Evolutionary conservation across 2,113 vertebrate species (phyloP), one percentile per base, ranked within the genome.

Genomic region (Boleophthalmus pectinirostris): DNA sequence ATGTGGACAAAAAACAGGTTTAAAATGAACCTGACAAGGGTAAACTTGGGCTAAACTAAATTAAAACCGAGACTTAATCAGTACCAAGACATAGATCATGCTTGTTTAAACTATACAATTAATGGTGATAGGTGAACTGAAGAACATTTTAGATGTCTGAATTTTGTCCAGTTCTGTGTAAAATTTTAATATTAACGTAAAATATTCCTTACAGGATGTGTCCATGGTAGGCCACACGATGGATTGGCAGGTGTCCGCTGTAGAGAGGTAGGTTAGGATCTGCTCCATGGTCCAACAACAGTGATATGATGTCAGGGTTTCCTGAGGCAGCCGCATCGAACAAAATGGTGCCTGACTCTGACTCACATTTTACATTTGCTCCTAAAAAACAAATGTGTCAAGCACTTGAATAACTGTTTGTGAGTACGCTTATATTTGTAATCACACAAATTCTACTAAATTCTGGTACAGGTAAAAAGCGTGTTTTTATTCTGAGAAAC

Each of bases 171-270:
- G 1, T 56, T 56, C 53, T 56, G n/a, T 16, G 47, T 49, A 49
- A 49, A 49, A 11, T 23, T 56, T 20, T 23, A 21, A 54, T 8
- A 9, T 21, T 54, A 54, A 21, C 1, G 1, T 54, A 29, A 33
- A 3, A 21, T 13, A 8, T 49, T 67, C 12, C 96, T 97, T 88
- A 98, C 97, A 97, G 71, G 51, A 96, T 93, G 84, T 99, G 96
- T 54, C 97, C 97, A 69, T 92, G 95, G 70, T 98, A 97, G 35
- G 97, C 96, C 78, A 93, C 95, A 75, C 96, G 94, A 58, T 99
- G 97, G 82, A 99, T 95, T 25, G 97, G 97, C 85, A 99, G 92
- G 83, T 98, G 95, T 20, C 97, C 97, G 0, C 95, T 95, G 88
- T 94, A 90, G 72, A 95, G 95, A 72, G 96, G 95, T 45, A 93